Conservation (phyloP, 1,140 invertebrate species). For the Panagrolaimus sp. region DNA sequence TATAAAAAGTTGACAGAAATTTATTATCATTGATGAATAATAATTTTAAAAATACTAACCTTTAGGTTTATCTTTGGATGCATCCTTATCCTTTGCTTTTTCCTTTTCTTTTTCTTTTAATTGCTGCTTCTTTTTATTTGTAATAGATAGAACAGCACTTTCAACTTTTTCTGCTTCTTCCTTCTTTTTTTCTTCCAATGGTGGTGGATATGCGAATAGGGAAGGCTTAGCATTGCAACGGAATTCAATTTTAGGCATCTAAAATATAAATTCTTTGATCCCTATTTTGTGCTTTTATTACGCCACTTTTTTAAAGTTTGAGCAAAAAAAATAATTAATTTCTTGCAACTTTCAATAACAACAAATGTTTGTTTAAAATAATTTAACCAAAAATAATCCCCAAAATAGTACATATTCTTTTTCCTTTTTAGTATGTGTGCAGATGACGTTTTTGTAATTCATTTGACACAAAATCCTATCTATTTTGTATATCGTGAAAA, state of each 20-base stretch:
- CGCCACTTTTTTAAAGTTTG: too few relatives aligned
- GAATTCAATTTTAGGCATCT: constrained; percentile 89
- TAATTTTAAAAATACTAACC: too few relatives aligned
- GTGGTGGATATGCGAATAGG: constrained; percentile 88
- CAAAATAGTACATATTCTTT: too few relatives aligned
- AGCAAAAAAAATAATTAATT: too few relatives aligned
- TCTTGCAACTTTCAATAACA: too few relatives aligned
- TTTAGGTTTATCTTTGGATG: constrained; percentile 48
- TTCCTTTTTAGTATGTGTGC: too few relatives aligned
- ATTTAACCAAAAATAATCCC: too few relatives aligned
- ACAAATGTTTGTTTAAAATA: too few relatives aligned
- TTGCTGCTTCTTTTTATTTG: constrained; percentile 74
- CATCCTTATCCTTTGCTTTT: constrained; percentile 55
- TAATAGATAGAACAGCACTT: constrained; percentile 92
- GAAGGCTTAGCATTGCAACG: constrained; percentile 88
- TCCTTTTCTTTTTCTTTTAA: constrained; percentile 59
- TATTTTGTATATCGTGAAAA: neutral
- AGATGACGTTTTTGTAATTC: too few relatives aligned
- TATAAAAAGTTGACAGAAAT: constrained; percentile 57
- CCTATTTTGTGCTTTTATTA: too few relatives aligned
- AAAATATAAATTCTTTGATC: constrained; percentile 28
- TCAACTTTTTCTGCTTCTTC: constrained; percentile 83
- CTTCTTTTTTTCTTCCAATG: constrained; percentile 93
- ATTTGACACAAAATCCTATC: too few relatives aligned
- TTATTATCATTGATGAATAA: constrained; percentile 25